phyloP scores from a whole-genome alignment of 2,113 vertebrate species.

The Campylorhamphus procurvoides region DNA sequence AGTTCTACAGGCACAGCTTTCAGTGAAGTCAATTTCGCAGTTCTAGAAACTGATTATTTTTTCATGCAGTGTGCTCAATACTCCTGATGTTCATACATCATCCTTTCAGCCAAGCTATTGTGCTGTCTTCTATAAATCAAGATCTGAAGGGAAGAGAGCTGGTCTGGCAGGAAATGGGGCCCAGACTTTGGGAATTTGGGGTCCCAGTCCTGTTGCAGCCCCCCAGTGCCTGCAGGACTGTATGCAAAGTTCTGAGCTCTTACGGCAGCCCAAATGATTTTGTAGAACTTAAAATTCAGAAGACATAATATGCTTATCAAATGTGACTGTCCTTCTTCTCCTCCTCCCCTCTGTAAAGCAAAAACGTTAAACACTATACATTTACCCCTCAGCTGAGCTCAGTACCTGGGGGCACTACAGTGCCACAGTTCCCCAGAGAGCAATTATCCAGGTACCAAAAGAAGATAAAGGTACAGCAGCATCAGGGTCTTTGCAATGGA shows the following conservation, averaged over 20 bases:
- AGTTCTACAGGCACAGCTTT: not conserved
- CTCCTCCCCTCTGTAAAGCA: not conserved
- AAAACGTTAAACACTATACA: not conserved
- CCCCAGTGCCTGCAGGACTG: not conserved
- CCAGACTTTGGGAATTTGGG: not conserved
- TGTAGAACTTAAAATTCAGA: not conserved
- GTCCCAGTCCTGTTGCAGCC: not conserved
- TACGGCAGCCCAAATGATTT: not conserved
- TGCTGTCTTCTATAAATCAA: not conserved
- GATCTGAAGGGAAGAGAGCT: not conserved
- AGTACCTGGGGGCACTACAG: not conserved
- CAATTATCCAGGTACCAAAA: not conserved
- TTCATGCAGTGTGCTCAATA: not conserved
- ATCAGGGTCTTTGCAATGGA: not conserved
- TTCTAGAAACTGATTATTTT: not conserved
- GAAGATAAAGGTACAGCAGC: not conserved
- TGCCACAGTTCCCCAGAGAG: not conserved
- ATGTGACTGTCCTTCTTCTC: not conserved
- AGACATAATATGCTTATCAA: not conserved
- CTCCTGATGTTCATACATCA: not conserved
- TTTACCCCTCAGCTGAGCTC: not conserved
- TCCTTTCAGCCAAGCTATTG: not conserved
- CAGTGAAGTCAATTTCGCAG: not conserved
- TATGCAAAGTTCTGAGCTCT: not conserved
- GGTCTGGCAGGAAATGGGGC: not conserved